Base-by-base conservation (phyloP, 2,797 vertebrate species). In the Halcyon badia region DNA sequence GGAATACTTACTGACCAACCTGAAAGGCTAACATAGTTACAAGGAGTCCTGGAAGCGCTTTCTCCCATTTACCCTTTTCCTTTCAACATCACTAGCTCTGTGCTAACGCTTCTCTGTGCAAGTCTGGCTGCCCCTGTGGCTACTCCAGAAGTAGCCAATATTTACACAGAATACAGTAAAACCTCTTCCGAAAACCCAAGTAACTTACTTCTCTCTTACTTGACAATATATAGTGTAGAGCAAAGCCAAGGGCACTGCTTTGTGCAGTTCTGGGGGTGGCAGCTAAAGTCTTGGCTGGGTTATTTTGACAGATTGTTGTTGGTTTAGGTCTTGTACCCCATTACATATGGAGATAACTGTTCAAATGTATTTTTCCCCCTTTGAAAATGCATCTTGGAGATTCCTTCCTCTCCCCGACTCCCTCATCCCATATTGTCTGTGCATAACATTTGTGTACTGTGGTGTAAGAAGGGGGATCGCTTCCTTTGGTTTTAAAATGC, bases 81-180 rank as follows among this genome's bases (percentile, higher is more conserved):
- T 52, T 82, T 62, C 14, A 9, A 4, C 7, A 8, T 17, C 30
- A 11, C 5, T 18, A 52, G 20, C n/a, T 60, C 58, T 10, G 5
- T 14, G 26, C 46, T 28, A 19, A 25, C 4, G 26, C 30, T 73
- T 33, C 28, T 33, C 48, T 0, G 0, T 12, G 14, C 33, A 8
- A 3, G 18, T 18, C 0, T 12, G 30, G 33, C 62, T 51, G n/a
- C 28, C 51, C 25, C 35, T 10, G 1, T 5, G 2, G 26, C 49
- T 75, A 16, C 17, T 37, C 24, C 11, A 0, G 14, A 33, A 39
- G 51, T 26, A 89, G 71, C 30, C 64, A 84, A 2, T 6, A 4
- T 17, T 48, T 48, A 39, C 39, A 33, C 30, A n/a, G 52, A 80
- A 35, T 2, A 24, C 10, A 26, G 10, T 1, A 48, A 83, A 41